These are phyloP conservation scores for Synodontis membranacea DNA, from an alignment of 2,113 vertebrate species.

Conservation along the genomic window DNA sequence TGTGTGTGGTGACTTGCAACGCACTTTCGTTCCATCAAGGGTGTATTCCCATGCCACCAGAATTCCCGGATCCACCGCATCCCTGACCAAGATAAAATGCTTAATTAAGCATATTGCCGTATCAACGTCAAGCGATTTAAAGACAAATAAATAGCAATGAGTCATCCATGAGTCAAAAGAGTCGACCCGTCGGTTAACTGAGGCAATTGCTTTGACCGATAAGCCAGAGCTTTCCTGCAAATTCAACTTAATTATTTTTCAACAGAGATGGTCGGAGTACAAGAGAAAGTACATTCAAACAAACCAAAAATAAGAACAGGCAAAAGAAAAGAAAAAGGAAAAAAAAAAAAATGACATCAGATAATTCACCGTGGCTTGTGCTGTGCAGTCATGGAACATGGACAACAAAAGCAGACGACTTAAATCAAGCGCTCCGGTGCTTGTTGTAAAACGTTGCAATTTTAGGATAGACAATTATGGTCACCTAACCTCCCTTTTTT, in stretches of 20 bases:
- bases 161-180: background rate
- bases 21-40: background rate
- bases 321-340: background rate
- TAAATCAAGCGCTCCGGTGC: constrained; percentile 21
- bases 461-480: constrained; percentile 37
- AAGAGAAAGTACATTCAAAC: background rate
- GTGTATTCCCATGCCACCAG: background rate
- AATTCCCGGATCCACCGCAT: background rate
- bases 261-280: background rate
- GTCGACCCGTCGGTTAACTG: background rate
- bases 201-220: background rate
- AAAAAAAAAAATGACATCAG: background rate
- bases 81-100: background rate
- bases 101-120: background rate
- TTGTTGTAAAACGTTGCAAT: constrained; percentile 41
- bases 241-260: background rate
- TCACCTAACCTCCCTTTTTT: constrained; percentile 38
- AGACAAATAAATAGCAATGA: background rate
- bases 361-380: constrained; percentile 16
- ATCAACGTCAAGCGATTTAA: background rate
- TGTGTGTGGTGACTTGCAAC: background rate
- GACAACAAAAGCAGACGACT: constrained; percentile 38
- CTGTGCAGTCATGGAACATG: constrained; percentile 30
- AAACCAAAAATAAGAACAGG: constrained; percentile 1
- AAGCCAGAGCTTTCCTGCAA: background rate